Percentiles rank a stretch among this genome's conserved stretches.
Conservation (phyloP, 2,113 vertebrate genomes). For the Neoarius graeffei region DNA sequence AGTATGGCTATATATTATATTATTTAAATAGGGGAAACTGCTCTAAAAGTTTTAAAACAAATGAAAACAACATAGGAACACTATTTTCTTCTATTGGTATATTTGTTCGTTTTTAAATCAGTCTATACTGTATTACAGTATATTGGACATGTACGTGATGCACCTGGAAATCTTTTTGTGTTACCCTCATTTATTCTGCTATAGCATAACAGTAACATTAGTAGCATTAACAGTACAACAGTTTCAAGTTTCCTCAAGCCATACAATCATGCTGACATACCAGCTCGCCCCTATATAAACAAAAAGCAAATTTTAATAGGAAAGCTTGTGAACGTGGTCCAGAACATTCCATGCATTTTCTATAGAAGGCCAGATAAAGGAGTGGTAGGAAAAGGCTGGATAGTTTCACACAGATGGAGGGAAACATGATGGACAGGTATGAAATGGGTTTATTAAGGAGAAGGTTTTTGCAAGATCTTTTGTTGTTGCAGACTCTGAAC, state of each 20-base stretch:
- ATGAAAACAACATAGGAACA: not conserved
- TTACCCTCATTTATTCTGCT: not conserved
- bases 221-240: not conserved
- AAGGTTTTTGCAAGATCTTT: slow-evolving; percentile 25
- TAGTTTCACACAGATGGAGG: slow-evolving; percentile 7
- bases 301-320: not conserved
- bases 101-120: not conserved
- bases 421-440: not conserved
- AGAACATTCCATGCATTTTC: slow-evolving; percentile 25
- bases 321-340: slow-evolving; percentile 15
- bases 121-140: not conserved
- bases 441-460: slow-evolving; percentile 23
- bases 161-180: not conserved
- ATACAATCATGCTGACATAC: not conserved
- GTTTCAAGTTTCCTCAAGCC: not conserved
- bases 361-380: slow-evolving; percentile 25
- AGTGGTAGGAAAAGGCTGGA: slow-evolving; percentile 17
- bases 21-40: not conserved
- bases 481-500: slow-evolving; percentile 18
- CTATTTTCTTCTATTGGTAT: not conserved
- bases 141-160: not conserved
- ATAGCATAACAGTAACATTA: not conserved
- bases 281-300: not conserved
- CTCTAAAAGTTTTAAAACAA: not conserved
- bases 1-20: not conserved